These are phyloP conservation scores for Lottia gigantea DNA, from an alignment of 2,888 invertebrate genomes.

Conservation along the genomic window DNA sequence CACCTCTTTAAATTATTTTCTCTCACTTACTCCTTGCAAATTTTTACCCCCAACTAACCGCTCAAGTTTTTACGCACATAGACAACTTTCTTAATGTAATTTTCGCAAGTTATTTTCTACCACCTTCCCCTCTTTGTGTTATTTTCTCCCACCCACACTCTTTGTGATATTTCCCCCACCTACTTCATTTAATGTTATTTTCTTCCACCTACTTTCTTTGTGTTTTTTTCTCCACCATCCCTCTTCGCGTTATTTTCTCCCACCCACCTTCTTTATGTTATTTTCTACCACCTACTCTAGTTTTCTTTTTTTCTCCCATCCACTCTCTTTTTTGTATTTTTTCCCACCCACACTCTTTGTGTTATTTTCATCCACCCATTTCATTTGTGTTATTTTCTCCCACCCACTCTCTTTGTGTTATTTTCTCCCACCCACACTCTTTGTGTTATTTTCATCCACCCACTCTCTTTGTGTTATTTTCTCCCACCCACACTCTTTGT, in stretches of 20 bases:
- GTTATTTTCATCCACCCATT: not conserved
- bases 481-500: not conserved
- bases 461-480: not conserved
- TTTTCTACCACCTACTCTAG: not conserved
- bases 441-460: not conserved
- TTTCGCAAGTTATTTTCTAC: too few species aligned
- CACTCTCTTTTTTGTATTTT: not conserved
- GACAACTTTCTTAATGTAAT: too few species aligned
- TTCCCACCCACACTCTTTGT: too few species aligned
- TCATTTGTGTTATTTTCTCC: not conserved
- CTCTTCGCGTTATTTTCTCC: not conserved
- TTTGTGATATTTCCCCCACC: not conserved
- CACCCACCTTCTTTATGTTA: too few species aligned
- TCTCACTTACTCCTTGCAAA: too few species aligned
- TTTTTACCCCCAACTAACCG: too few species aligned
- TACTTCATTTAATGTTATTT: not conserved
- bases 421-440: not conserved
- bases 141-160: too few species aligned
- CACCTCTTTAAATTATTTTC: too few species aligned
- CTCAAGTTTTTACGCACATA: too few species aligned
- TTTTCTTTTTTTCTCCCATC: not conserved
- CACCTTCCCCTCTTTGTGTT: not conserved
- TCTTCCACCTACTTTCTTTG: not conserved
- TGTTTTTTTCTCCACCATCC: not conserved
- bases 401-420: not conserved